Percentiles rank a stretch among this genome's conserved stretches.
Conservation (phyloP, 2,797 vertebrate species). For the Argya squamiceps region DNA sequence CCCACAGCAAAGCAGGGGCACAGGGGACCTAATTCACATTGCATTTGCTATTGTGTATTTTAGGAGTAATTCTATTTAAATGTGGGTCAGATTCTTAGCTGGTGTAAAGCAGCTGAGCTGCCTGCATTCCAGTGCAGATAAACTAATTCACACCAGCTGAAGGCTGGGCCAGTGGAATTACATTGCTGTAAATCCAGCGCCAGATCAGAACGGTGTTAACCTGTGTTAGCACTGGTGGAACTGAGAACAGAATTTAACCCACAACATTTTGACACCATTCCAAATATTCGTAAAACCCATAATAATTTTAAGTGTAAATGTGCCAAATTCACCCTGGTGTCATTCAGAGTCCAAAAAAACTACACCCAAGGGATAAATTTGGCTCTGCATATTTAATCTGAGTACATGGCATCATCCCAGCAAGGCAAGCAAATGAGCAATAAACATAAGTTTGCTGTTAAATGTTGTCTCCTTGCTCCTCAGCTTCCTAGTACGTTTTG, state of each 20-base stretch:
- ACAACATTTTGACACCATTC: conserved; percentile 63
- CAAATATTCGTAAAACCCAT: conserved; percentile 57
- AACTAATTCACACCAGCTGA: conserved; percentile 71
- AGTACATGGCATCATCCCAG: conserved; percentile 50
- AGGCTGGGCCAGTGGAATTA: conserved; percentile 41
- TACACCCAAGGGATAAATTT: conserved; percentile 63
- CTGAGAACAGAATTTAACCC: conserved; percentile 64
- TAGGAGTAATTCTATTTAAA: conserved; percentile 43
- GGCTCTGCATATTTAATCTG: conserved; percentile 63
- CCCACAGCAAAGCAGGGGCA: neutral
- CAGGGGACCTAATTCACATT: neutral
- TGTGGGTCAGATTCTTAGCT: conserved; percentile 61
- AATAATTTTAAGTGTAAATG: conserved; percentile 71
- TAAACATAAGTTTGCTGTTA: conserved; percentile 52
- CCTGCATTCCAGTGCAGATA: conserved; percentile 62
- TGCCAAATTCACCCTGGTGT: conserved; percentile 67
- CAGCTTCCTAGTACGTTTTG: conserved; percentile 54
- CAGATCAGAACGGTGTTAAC: conserved; percentile 60
- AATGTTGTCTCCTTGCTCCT: conserved; percentile 58
- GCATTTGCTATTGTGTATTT: conserved; percentile 28
- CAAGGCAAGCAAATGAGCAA: conserved; percentile 31
- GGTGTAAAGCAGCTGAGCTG: conserved; percentile 65
- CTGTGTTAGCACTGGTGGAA: conserved; percentile 56
- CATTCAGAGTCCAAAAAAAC: conserved; percentile 57
- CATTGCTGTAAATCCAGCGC: conserved; percentile 44